Evolutionary conservation across 2,888 invertebrate genomes (phyloP), one percentile per base, ranked within the genome.

Genomic region (Brenthis hecate): DNA sequence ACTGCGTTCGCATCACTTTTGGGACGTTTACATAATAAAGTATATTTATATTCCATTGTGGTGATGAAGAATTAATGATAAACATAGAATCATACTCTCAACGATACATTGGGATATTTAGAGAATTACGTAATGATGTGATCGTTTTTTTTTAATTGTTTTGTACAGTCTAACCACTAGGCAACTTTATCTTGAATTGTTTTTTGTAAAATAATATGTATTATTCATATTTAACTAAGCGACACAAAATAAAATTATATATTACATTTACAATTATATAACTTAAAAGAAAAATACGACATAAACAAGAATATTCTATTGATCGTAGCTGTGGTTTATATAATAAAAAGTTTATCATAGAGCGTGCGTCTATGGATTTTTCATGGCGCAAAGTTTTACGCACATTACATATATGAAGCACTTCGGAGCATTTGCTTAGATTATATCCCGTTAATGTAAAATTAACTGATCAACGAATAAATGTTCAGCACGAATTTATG

Each of bases 331-430:
- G 61, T 56, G 23, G 28, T 56, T 56, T 62, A 62, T 62, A 62
- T n/a, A 48, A 48, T 62, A 13, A 67, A 62, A 56, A 55, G 47
- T 56, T 56, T 57, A 28, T 56, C 14, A 28, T 28, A 62, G 16
- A 50, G 14, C 16, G 14, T 32, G 48, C 8, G 16, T 36, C 8
- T 54, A 32, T 23, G 36, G n/a, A 48, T 32, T 60, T 48, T 53
- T 36, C 75, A 78, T 82, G 81, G 85, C 79, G 81, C 76, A 84
- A 81, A 81, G 74, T 78, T 74, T 73, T 74, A 77, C 69, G 73
- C 76, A 77, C 67, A 65, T 71, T 43, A 67, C 13, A 11, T 14
- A 56, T 73, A 72, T 76, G 76, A 81, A 84, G 80, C 16, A 43
- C 75, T 75, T 69, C 60, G 16, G 66, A 78, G 76, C 78, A 81